Conservation (phyloP, 2,888 invertebrate species). For the Limnephilus rhombicus region DNA sequence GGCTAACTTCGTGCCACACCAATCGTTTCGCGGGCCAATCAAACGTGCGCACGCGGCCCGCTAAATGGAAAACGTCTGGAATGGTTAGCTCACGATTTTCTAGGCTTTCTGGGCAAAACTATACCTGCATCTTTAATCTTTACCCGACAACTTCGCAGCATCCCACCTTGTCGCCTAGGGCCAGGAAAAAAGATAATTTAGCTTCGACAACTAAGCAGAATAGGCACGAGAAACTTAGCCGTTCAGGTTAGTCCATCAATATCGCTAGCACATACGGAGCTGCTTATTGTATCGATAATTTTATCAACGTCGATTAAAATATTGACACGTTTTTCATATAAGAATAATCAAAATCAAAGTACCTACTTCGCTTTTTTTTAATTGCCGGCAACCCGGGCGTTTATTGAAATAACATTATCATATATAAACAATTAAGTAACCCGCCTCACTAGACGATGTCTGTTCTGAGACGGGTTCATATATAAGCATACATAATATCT, state of each 20-base stretch:
- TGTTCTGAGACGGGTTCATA: too few relatives aligned
- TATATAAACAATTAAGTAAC: too few relatives aligned
- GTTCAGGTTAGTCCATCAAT: neutral
- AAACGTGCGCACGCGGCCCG: neutral
- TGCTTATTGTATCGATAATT: too few relatives aligned
- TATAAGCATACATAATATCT: too few relatives aligned
- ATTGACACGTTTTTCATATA: too few relatives aligned
- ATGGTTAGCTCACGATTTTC: slow-evolving; percentile 14
- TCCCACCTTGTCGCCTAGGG: neutral
- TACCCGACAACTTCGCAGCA: neutral
- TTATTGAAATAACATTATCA: too few relatives aligned
- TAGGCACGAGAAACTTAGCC: neutral
- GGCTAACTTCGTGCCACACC: slow-evolving; percentile 34
- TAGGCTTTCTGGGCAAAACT: neutral
- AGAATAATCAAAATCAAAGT: too few relatives aligned
- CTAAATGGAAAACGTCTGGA: slow-evolving; percentile 10
- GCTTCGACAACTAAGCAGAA: neutral
- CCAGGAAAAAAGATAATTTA: neutral
- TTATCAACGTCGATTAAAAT: too few relatives aligned
- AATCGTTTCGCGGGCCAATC: slow-evolving; percentile 29
- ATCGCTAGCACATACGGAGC: neutral
- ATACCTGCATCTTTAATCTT: neutral
- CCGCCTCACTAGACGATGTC: too few relatives aligned
- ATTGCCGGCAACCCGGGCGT: too few relatives aligned
- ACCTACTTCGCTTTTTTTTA: too few relatives aligned